A percentile compares a stretch with the other conserved stretches of the same genome.
These are phyloP conservation scores for Drosophila burlai DNA, from an alignment of 1,140 invertebrate species.

Conservation along the genomic window DNA sequence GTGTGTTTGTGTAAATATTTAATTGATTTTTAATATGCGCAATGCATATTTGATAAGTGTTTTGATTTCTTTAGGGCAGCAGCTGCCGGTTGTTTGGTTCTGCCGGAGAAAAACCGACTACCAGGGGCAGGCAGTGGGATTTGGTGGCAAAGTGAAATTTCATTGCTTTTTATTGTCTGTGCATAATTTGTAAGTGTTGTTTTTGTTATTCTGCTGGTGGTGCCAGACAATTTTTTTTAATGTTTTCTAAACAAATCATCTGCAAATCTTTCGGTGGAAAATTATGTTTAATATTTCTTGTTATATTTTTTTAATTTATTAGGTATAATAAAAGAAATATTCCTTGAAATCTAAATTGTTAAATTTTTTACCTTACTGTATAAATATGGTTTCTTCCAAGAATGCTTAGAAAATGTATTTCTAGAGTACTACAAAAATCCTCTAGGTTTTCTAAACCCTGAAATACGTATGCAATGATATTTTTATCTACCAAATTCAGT, in stretches of 20 bases:
- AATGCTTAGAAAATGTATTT: too few species aligned
- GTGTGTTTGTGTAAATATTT: slow-evolving; percentile 76
- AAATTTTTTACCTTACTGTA: too few species aligned
- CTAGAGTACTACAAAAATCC: neutral
- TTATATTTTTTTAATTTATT: too few species aligned
- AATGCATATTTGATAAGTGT: slow-evolving; percentile 76
- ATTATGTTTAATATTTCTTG: slow-evolving; percentile 7
- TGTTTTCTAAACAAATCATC: slow-evolving; percentile 11
- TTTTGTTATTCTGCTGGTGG: slow-evolving; percentile 4
- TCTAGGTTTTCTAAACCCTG: neutral
- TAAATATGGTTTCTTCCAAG: too few species aligned
- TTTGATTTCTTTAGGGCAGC: slow-evolving; percentile 63
- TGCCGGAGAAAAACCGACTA: slow-evolving; percentile 10
- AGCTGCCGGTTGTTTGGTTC: slow-evolving; percentile 13
- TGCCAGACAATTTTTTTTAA: neutral
- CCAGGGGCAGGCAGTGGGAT: neutral
- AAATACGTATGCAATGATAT: neutral
- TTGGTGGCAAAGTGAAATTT: slow-evolving; percentile 8
- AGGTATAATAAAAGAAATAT: too few species aligned
- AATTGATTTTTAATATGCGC: slow-evolving; percentile 80
- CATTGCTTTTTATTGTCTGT: slow-evolving; percentile 44
- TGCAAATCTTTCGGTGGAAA: neutral
- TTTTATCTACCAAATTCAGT: neutral
- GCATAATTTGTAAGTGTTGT: slow-evolving; percentile 34
- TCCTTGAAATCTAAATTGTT: too few species aligned